Evolutionary conservation across 2,888 invertebrate genomes (phyloP).

Genomic region (Leptinotarsa rubiginosa): DNA sequence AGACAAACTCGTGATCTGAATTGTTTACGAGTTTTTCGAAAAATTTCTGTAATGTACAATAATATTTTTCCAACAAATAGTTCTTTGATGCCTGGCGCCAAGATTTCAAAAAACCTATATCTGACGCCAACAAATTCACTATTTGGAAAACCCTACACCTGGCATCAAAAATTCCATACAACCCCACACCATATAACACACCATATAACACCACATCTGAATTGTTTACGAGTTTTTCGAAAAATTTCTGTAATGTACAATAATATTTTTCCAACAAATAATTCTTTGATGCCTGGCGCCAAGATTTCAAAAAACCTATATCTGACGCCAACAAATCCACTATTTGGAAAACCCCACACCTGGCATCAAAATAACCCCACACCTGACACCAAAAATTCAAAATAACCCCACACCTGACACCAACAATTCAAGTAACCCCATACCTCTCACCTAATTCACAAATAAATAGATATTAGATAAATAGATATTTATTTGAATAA

Average conservation of each 20-base stretch:
- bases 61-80: too few species aligned
- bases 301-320: neutral
- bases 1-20: neutral
- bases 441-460: neutral
- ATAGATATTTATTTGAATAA: neutral
- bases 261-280: too few species aligned
- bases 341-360: neutral
- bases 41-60: too few species aligned
- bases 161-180: neutral
- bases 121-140: neutral
- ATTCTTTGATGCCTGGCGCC: neutral
- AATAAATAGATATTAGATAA: neutral
- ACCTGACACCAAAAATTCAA: neutral
- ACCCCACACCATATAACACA: slow-evolving; percentile 1
- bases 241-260: too few species aligned
- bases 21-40: too few species aligned
- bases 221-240: too few species aligned
- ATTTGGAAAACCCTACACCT: neutral
- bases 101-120: neutral
- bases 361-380: neutral
- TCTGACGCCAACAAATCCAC: neutral
- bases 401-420: slow-evolving; percentile 6
- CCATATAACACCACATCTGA: too few species aligned
- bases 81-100: too few species aligned
- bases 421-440: neutral